phyloP scores from a whole-genome alignment of 2,113 vertebrate genomes.

The Onychorhynchus coronatus region DNA sequence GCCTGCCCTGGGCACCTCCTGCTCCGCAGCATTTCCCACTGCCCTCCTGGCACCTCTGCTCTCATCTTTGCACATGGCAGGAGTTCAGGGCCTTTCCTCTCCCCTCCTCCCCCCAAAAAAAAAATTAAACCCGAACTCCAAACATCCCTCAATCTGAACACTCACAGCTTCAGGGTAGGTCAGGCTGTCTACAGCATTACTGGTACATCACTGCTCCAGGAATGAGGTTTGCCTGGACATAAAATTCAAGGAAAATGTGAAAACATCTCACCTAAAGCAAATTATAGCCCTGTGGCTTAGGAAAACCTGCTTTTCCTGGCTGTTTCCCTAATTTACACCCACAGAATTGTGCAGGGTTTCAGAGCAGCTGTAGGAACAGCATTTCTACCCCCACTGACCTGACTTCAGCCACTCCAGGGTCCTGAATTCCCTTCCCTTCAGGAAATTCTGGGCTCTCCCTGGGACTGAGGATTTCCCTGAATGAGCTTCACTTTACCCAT shows the following conservation, averaged over 20 bases:
- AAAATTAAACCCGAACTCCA: neutral
- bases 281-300: neutral
- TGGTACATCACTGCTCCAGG: neutral
- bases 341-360: neutral
- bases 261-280: neutral
- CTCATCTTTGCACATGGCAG: fast-evolving
- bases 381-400: neutral
- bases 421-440: neutral
- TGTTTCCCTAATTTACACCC: neutral
- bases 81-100: neutral
- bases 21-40: neutral
- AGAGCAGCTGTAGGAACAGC: neutral
- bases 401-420: neutral
- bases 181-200: fast-evolving
- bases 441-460: neutral
- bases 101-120: no score
- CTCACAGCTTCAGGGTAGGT: neutral
- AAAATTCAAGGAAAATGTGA: neutral
- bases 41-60: neutral
- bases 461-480: neutral
- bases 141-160: neutral
- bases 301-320: neutral
- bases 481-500: fast-evolving
- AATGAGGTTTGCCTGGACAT: neutral
- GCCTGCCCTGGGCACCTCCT: neutral